Conservation (phyloP, 2,797 vertebrate species). For the Hippopotamyrus pictus region DNA sequence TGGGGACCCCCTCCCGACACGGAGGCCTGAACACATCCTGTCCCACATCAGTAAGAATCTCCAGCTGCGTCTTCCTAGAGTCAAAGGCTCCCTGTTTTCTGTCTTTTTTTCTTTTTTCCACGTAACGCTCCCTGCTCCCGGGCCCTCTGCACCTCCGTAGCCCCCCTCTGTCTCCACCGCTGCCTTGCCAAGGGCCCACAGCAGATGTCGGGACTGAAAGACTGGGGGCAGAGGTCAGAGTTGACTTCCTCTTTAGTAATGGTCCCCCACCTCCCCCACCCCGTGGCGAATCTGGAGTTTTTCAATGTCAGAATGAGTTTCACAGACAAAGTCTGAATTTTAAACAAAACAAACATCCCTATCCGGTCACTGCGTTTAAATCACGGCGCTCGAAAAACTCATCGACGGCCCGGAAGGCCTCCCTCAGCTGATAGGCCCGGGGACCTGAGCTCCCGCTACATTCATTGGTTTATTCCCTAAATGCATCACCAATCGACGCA, state of each 20-base stretch:
- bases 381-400: not conserved
- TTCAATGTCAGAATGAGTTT: slow-evolving; percentile 2
- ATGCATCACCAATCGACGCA: not conserved
- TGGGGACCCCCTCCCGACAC: not conserved
- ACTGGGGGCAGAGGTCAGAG: not conserved
- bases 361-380: not conserved
- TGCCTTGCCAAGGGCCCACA: not conserved
- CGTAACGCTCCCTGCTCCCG: not conserved
- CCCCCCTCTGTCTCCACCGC: not conserved
- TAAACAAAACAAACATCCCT: not conserved
- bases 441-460: not conserved
- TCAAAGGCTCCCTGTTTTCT: not conserved
- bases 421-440: not conserved
- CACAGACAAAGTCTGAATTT: slow-evolving; percentile 10
- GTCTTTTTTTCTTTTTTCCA: not conserved
- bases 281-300: not conserved
- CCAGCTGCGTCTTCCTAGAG: not conserved
- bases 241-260: not conserved
- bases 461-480: not conserved
- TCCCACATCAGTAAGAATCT: not conserved
- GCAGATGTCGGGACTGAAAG: not conserved
- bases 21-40: not conserved
- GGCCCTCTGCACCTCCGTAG: not conserved
- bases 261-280: not conserved
- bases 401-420: not conserved